Conservation (phyloP, 2,797 vertebrate genomes). For the Acropternis orthonyx region DNA sequence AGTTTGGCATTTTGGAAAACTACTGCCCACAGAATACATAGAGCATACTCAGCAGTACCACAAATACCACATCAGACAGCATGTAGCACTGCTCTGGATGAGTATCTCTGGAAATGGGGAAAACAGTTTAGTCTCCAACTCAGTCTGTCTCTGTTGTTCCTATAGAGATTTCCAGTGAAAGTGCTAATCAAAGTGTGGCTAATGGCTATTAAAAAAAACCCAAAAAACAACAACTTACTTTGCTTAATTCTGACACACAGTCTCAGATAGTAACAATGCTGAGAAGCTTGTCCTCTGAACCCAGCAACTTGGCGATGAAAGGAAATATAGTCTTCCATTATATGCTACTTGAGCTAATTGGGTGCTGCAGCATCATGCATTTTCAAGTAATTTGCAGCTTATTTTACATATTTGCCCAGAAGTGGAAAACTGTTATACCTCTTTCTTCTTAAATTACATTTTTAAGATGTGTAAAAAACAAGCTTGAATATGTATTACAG, state of each 20-base stretch:
- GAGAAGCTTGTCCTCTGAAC: background rate
- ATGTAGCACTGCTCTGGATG: fast-evolving
- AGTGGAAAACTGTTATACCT: background rate
- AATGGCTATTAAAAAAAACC: background rate
- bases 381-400: background rate
- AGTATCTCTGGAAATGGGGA: background rate
- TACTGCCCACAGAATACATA: background rate
- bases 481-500: background rate
- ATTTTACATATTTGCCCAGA: background rate
- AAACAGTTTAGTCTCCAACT: background rate
- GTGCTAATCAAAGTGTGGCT: background rate
- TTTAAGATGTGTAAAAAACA: background rate
- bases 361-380: background rate
- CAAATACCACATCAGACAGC: background rate
- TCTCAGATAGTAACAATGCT: background rate
- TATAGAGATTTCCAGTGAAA: background rate
- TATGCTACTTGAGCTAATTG: background rate
- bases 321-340: fast-evolving
- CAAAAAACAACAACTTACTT: background rate
- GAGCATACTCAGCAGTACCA: background rate
- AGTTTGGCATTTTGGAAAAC: background rate
- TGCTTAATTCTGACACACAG: background rate
- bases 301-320: background rate
- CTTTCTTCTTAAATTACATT: background rate
- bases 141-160: background rate